Evolutionary conservation across 2,113 vertebrate species (phyloP).

Genomic region (Brachirus orientalis): DNA sequence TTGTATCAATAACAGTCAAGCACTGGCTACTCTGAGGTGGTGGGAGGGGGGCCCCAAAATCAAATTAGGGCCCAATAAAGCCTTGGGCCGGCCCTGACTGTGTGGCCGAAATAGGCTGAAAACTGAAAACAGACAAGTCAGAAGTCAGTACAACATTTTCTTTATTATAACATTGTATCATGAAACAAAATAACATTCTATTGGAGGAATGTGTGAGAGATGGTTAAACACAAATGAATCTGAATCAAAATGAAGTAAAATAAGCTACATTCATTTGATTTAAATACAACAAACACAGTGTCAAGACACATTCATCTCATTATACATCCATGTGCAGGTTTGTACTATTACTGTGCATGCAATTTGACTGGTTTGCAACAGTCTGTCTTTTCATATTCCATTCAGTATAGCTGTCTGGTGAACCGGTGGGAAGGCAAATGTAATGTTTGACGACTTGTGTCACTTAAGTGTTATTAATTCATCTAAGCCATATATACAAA

Average conservation of each 20-base stretch:
- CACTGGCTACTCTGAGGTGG: too few relatives aligned
- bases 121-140: not conserved
- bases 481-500: too few relatives aligned
- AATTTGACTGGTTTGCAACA: not conserved
- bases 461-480: too few relatives aligned
- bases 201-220: not conserved
- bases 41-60: too few relatives aligned
- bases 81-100: not conserved
- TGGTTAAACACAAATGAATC: not conserved
- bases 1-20: too few relatives aligned
- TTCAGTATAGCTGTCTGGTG: slow-evolving; percentile 18
- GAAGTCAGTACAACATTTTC: not conserved
- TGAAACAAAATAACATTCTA: slow-evolving; percentile 27
- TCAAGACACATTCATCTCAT: not conserved
- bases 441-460: too few relatives aligned
- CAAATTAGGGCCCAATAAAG: too few relatives aligned
- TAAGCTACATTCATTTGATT: slow-evolving; percentile 10
- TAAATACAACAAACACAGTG: slow-evolving; percentile 6
- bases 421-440: too few relatives aligned
- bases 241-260: too few relatives aligned
- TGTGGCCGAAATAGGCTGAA: not conserved
- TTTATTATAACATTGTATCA: slow-evolving; percentile 24
- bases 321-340: slow-evolving; percentile 23
- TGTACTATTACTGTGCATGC: slow-evolving; percentile 7
- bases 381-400: slow-evolving; percentile 11